A percentile compares a stretch with the other conserved stretches of the same genome.
phyloP scores from a whole-genome alignment of 2,888 invertebrate genomes.

The Euplexia lucipara region DNA sequence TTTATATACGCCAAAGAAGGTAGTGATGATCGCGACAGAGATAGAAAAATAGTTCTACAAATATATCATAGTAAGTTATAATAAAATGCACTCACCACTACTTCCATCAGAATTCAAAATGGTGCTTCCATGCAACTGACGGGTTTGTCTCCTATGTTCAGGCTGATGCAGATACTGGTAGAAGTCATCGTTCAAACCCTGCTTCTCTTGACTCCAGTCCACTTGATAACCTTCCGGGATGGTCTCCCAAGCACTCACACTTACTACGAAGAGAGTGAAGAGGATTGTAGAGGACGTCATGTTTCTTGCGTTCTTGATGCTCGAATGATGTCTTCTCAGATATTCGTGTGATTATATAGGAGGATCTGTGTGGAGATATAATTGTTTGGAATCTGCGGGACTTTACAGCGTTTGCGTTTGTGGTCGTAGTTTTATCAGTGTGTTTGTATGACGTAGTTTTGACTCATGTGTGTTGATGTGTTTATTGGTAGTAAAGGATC shows the following conservation, averaged over 20 bases:
- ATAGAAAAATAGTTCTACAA: no score
- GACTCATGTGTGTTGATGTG: neutral
- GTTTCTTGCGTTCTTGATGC: neutral
- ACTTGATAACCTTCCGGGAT: neutral
- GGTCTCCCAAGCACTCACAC: slow-evolving; percentile 29
- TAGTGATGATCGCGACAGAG: no score
- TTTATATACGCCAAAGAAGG: no score
- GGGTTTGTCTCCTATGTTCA: slow-evolving; percentile 52
- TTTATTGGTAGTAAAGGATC: neutral
- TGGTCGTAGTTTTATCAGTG: slow-evolving; percentile 25
- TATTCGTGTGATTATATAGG: slow-evolving; percentile 28
- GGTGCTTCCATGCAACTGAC: slow-evolving; percentile 64
- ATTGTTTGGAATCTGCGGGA: slow-evolving; percentile 2
- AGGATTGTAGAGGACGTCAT: slow-evolving; percentile 50
- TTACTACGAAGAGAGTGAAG: slow-evolving; percentile 28
- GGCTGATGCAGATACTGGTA: slow-evolving; percentile 14
- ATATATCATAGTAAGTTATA: no score
- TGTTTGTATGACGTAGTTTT: neutral
- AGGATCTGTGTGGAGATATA: slow-evolving; percentile 8
- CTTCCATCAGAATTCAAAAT: slow-evolving; percentile 67
- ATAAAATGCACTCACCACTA: slow-evolving; percentile 38
- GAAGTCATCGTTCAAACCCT: slow-evolving; percentile 10
- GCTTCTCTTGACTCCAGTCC: neutral
- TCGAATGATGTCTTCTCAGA: slow-evolving; percentile 39
- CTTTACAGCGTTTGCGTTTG: slow-evolving; percentile 30